A percentile compares a stretch with the other conserved stretches of the same genome.
Evolutionary conservation across 2,113 vertebrate genomes (phyloP).

Genomic region (Anarrhichthys ocellatus): DNA sequence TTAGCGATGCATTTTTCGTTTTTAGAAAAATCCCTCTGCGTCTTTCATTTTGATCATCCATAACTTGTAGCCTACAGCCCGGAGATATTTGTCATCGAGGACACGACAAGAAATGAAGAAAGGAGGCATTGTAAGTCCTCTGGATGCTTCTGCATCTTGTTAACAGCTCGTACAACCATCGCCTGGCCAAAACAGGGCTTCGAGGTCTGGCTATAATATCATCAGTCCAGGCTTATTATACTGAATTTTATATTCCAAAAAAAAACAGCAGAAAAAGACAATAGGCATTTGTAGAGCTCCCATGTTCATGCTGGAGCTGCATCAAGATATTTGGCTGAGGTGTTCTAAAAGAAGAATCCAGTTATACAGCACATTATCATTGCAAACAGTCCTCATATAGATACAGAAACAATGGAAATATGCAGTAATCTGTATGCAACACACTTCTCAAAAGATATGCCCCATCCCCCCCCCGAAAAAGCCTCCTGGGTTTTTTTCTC

Average conservation of each 20-base stretch:
- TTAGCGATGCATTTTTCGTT: neutral
- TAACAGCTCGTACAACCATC: slow-evolving; percentile 14
- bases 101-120: slow-evolving; percentile 9
- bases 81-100: neutral
- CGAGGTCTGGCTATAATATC: slow-evolving; percentile 11
- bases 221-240: neutral
- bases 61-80: neutral
- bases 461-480: neutral
- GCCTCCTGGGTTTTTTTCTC: slow-evolving; percentile 4
- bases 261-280: slow-evolving; percentile 27
- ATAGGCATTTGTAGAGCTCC: slow-evolving; percentile 1
- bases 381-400: neutral
- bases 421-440: slow-evolving; percentile 1
- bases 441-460: slow-evolving; percentile 4
- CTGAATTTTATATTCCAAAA: slow-evolving; percentile 15
- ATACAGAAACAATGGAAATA: neutral
- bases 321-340: neutral
- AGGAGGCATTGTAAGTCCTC: slow-evolving; percentile 16
- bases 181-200: slow-evolving; percentile 16
- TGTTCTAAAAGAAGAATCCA: neutral
- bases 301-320: neutral
- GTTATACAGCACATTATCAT: neutral
- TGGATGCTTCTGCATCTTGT: slow-evolving; percentile 16
- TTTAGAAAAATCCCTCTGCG: neutral
- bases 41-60: neutral